Base-by-base conservation (phyloP, 2,888 invertebrate genomes). In the Saturnia japonica region DNA sequence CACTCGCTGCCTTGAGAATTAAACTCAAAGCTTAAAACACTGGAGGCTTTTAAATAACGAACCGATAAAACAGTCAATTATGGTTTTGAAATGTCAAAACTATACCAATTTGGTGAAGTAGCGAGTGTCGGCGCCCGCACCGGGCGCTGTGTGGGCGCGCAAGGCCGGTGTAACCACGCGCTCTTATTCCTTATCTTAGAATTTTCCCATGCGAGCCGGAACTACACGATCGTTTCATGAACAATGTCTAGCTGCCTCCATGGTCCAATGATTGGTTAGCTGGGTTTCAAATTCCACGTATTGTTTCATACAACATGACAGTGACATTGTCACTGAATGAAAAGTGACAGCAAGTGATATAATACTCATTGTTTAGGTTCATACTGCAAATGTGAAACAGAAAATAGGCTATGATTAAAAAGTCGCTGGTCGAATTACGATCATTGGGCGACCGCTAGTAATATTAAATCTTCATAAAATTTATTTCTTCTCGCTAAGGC, bases 121-220 rank as follows among this genome's bases (percentile, higher is more conserved):
- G 64, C 64, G 64, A 64, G 64, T 40, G 64, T 40, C n/a, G 34
- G 64, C 40, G 34, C n/a, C 62, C 12, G 34, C 22, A 14, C 16
- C 19, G 64, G 54, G 11, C 57, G 57, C 57, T 25, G 22, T 40
- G 64, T 64, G 40, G 40, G 34, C 16, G 64, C 64, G n/a, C 64
- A 64, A 64, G 64, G 64, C 64, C 64, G 64, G 12, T 9, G 11
- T n/a, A 40, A 64, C 57, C 28, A n/a, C 34, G 64, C 40, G 64
- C 40, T 40, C 40, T 64, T 40, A 40, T 64, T 64, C n/a, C 64
- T 64, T 64, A 64, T 40, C 57, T 54, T 28, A 40, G 54, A 68
- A 68, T 68, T 68, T 68, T 68, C 68, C 68, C 68, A 68, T 64
- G n/a, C 68, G 25, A 68, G 28, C 47, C 68, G 68, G 68, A 47